These are phyloP conservation scores for Drosophila navojoa DNA, from an alignment of 1,140 invertebrate species.

Conservation along the genomic window DNA sequence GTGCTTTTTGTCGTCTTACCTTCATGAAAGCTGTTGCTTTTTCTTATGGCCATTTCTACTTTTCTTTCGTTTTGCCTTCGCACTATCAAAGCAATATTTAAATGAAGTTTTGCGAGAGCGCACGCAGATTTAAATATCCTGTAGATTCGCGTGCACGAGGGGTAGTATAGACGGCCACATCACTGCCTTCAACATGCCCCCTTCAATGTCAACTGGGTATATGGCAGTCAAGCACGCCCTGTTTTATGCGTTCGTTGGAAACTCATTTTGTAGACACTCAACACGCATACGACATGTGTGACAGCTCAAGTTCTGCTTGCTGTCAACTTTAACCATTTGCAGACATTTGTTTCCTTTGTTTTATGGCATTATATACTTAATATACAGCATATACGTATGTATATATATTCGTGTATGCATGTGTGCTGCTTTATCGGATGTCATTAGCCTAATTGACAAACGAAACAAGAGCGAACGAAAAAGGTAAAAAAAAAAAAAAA, in stretches of 20 bases:
- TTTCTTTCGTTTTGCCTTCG: neutral
- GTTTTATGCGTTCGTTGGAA: neutral
- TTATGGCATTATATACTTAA: constrained; percentile 19
- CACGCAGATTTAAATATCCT: constrained; percentile 18
- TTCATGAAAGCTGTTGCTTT: constrained; percentile 37
- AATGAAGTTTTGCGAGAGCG: constrained; percentile 31
- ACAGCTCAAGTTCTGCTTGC: constrained; percentile 23
- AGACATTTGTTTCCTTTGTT: constrained; percentile 35
- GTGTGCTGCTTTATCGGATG: constrained; percentile 31
- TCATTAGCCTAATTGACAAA: constrained; percentile 47
- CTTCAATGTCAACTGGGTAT: neutral
- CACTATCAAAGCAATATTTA: constrained; percentile 49
- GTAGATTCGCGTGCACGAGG: neutral
- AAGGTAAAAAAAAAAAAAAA: too few relatives aligned
- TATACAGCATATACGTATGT: neutral
- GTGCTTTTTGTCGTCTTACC: neutral
- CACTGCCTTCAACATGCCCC: neutral
- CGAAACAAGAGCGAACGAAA: too few relatives aligned
- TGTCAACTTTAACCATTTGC: constrained; percentile 31
- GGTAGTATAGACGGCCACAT: neutral
- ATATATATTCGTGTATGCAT: neutral
- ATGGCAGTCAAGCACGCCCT: neutral
- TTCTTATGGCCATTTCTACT: constrained; percentile 3
- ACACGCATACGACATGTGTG: constrained; percentile 60
- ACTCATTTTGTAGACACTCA: constrained; percentile 10